Percentiles rank a stretch among this genome's conserved stretches.
Evolutionary conservation across 2,888 invertebrate genomes (phyloP).

Genomic region (Polydrusus pterygomalis): DNA sequence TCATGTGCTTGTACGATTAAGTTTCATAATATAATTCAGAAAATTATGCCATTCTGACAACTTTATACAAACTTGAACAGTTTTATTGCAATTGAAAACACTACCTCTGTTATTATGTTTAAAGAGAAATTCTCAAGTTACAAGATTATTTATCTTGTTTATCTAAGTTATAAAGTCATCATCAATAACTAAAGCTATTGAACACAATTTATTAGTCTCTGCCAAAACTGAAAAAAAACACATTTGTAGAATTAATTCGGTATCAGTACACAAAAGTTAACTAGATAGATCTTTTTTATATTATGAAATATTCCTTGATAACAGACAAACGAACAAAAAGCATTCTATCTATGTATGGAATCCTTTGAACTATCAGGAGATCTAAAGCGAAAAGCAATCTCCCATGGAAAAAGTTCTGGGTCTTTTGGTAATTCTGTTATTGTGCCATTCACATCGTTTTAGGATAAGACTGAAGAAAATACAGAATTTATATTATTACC

Average conservation of each 20-base stretch:
- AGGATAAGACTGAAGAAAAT: background rate
- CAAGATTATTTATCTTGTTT: background rate
- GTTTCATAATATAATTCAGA: background rate
- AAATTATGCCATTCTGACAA: too few relatives aligned
- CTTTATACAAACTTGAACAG: background rate
- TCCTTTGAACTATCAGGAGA: background rate
- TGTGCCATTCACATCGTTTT: constrained; percentile 8
- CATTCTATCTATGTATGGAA: too few relatives aligned
- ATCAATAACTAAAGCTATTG: background rate
- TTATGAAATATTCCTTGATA: background rate
- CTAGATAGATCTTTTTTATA: background rate
- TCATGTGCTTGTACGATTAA: background rate
- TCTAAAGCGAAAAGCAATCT: background rate
- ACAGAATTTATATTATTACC: constrained; percentile 8
- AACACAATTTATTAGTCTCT: background rate
- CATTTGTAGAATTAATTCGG: too few relatives aligned
- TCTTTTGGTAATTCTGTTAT: constrained; percentile 4
- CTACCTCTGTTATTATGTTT: background rate
- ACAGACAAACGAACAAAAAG: too few relatives aligned
- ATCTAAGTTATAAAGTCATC: background rate
- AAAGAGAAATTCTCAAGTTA: too few relatives aligned
- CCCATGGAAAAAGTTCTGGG: background rate
- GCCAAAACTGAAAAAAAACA: background rate
- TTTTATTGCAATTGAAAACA: constrained; percentile 15
- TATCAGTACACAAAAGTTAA: too few relatives aligned